These are phyloP conservation scores for Chorisops tibialis DNA, from an alignment of 2,888 invertebrate genomes.

Conservation along the genomic window DNA sequence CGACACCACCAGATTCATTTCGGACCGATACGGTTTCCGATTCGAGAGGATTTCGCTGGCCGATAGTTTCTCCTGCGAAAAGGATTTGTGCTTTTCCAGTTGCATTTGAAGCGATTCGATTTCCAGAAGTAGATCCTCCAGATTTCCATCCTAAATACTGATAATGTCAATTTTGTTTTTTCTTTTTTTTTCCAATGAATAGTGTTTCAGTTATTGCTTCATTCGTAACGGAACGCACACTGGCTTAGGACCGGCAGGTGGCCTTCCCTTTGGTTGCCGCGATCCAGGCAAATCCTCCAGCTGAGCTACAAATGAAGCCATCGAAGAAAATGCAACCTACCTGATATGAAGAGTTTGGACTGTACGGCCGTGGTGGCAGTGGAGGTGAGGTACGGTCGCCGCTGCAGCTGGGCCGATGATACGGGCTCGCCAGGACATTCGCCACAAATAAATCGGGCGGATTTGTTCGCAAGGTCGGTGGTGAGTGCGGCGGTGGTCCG, in stretches of 20 bases:
- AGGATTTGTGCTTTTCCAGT: conserved; percentile 43
- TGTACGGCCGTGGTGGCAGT: neutral
- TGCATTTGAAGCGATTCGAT: conserved; percentile 57
- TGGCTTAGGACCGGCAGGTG: too few species aligned
- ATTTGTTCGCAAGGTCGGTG: neutral
- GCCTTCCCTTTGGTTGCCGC: too few species aligned
- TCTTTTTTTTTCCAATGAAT: too few species aligned
- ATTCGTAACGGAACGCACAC: too few species aligned
- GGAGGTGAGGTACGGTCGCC: neutral
- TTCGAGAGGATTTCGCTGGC: conserved; percentile 26
- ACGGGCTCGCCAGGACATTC: conserved; percentile 30
- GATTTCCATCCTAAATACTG: conserved; percentile 56
- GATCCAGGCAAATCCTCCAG: too few species aligned
- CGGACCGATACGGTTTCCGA: conserved; percentile 50
- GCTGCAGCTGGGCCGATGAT: neutral
- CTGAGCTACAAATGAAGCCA: too few species aligned
- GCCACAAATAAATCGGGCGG: conserved; percentile 48
- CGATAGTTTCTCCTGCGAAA: conserved; percentile 28
- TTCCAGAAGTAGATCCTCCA: conserved; percentile 66
- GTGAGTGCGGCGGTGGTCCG: neutral
- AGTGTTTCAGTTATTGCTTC: too few species aligned
- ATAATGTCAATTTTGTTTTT: conserved; percentile 44
- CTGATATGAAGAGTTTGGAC: neutral
- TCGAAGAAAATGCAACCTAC: too few species aligned
- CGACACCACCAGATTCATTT: conserved; percentile 50